These are phyloP conservation scores for Philhelius pedissequus DNA, from an alignment of 2,888 invertebrate genomes.

Conservation along the genomic window DNA sequence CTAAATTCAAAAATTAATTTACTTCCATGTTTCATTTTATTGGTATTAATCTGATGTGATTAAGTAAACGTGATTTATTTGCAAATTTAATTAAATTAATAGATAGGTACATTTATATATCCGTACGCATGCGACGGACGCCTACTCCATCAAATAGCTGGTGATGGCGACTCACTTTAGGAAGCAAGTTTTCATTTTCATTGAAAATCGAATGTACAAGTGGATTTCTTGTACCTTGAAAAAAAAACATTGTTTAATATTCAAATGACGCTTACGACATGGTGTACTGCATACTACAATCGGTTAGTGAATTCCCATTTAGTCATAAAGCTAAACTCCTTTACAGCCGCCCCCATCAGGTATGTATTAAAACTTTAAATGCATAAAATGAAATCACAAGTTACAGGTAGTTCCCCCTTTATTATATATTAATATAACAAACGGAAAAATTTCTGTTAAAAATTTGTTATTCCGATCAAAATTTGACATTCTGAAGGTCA, in stretches of 20 bases:
- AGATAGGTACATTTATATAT: background rate
- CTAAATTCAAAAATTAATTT: background rate
- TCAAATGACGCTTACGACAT: conserved; percentile 18
- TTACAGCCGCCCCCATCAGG: background rate
- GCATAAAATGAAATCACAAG: conserved; percentile 4
- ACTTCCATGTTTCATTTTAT: background rate
- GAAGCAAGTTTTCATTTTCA: conserved; percentile 32
- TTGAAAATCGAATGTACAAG: conserved; percentile 2
- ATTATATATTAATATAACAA: background rate
- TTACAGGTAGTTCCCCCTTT: conserved; percentile 43
- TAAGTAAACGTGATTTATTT: conserved; percentile 10
- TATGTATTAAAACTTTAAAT: background rate
- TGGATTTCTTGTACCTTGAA: conserved; percentile 23
- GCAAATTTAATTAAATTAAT: background rate
- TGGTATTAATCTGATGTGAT: background rate
- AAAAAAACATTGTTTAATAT: conserved; percentile 30
- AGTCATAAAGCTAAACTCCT: conserved; percentile 7
- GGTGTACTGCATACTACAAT: background rate
- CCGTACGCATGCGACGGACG: too few species aligned
- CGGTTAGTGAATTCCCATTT: conserved; percentile 8
- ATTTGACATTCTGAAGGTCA: conserved; percentile 11
- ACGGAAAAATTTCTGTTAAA: background rate
- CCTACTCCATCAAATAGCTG: background rate
- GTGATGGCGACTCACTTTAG: background rate
- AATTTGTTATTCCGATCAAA: background rate